Evolutionary conservation across 1,140 invertebrate species (phyloP).

Genomic region (Drosophila subobscura): DNA sequence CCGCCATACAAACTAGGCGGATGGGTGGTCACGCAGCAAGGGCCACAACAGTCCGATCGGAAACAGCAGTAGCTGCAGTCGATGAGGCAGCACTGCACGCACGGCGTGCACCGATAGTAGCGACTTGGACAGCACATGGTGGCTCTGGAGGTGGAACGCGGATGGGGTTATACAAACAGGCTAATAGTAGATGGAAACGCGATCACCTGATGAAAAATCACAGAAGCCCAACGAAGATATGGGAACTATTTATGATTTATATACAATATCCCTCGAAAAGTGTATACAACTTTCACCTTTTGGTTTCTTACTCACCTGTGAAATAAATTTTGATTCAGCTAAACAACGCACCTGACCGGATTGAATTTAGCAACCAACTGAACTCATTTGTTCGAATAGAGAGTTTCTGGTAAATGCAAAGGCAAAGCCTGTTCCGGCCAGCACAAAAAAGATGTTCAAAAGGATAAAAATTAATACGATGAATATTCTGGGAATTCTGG

Average conservation of each 20-base stretch:
- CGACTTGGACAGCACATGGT: slow-evolving; percentile 61
- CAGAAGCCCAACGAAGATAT: no score
- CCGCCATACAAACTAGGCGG: slow-evolving; percentile 4
- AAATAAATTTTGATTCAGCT: not conserved
- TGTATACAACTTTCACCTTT: no score
- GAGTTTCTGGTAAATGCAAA: not conserved
- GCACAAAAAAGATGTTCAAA: no score
- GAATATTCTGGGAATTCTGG: no score
- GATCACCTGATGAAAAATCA: no score
- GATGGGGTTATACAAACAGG: not conserved
- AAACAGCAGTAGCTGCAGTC: slow-evolving; percentile 61
- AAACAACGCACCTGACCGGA: not conserved
- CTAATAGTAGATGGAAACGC: not conserved
- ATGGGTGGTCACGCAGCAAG: slow-evolving; percentile 14
- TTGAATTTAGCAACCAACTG: not conserved
- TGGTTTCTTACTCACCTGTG: no score
- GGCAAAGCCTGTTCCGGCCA: not conserved
- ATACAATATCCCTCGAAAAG: no score
- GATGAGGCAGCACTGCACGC: slow-evolving; percentile 60
- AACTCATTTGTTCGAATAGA: not conserved
- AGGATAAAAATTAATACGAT: no score
- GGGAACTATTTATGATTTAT: no score
- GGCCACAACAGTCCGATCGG: slow-evolving; percentile 22
- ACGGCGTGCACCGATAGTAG: slow-evolving; percentile 50
- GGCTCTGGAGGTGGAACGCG: not conserved